These are phyloP conservation scores for Heliconius charithonia DNA, from an alignment of 2,888 invertebrate species.

Conservation along the genomic window DNA sequence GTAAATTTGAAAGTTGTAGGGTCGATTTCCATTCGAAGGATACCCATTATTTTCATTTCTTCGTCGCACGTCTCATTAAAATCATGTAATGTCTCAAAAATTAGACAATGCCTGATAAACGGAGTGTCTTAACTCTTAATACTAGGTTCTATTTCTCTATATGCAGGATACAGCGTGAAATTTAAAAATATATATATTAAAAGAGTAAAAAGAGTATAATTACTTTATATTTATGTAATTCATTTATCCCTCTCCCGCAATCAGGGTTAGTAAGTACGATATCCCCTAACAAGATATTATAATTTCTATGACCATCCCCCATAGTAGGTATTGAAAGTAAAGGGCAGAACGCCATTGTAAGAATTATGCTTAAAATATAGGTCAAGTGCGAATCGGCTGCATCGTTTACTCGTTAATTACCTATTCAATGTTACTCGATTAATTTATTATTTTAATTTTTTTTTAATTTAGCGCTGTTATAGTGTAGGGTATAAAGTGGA, in stretches of 20 bases:
- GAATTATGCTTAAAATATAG: constrained; percentile 38
- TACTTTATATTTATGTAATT: not conserved
- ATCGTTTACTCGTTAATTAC: constrained; percentile 35
- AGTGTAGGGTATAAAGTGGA: not conserved
- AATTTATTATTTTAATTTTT: constrained; percentile 18
- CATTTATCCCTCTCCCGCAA: not conserved
- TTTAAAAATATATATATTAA: too few species aligned
- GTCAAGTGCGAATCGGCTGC: constrained; percentile 37
- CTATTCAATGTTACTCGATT: constrained; percentile 39
- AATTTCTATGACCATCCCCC: constrained; percentile 11
- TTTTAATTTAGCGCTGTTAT: not conserved
- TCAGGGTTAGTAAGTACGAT: not conserved
- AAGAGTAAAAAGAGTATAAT: not conserved
- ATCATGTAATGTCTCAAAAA: not conserved
- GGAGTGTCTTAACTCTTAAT: not conserved
- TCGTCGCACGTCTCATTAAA: too few species aligned
- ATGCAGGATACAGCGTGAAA: too few species aligned
- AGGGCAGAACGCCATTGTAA: constrained; percentile 37
- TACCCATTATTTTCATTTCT: not conserved
- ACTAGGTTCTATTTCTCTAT: too few species aligned
- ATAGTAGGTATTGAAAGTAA: constrained; percentile 11
- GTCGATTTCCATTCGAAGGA: not conserved
- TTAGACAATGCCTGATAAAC: not conserved
- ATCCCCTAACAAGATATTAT: constrained; percentile 5
- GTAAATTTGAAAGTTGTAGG: too few species aligned